Evolutionary conservation across 2,888 invertebrate species (phyloP), one percentile per base, ranked within the genome.

Genomic region (Cephonodes hylas): DNA sequence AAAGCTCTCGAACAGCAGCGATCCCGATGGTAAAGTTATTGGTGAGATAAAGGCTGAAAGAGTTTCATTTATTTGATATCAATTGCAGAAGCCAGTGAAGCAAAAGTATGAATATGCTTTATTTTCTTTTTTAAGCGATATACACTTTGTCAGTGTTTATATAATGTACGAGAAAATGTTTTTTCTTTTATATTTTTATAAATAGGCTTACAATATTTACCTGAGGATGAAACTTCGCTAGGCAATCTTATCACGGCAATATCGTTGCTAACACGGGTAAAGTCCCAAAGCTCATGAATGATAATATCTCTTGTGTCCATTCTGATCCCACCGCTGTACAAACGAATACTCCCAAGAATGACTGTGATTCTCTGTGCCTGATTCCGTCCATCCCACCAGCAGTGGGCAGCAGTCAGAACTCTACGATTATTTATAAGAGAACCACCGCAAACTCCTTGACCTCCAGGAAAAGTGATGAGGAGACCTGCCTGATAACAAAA

Each of bases 321-420:
- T n/a, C 85, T 76, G 15, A 64, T 69, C 8, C 85, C 85, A 2
- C 84, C 85, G n/a, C 63, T 67, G 72, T 81, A 85, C 2, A 85
- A 63, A 0, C 64, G 57, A 6, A 67, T 59, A 13, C 83, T 80
- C 2, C 86, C 86, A 3, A 85, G 79, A 0, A 84, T 78, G 0
- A 84, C 81, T 5, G 72, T 76, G 58, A 81, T 10, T 2, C 15
- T 42, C n/a, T 3, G 0, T 18, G 7, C 5, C 42, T 23, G 48
- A 7, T 2, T 20, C 7, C 10, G n/a, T n/a, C n/a, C n/a, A n/a
- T n/a, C n/a, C n/a, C n/a, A n/a, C n/a, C n/a, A n/a, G n/a, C n/a
- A n/a, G 61, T 81, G 81, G 7, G 79, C 81, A 6, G 82, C 81
- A 1, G 80, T 80, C 3, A 74, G 31, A 3, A 80, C 66, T n/a